phyloP scores from a whole-genome alignment of 2,888 invertebrate genomes.

The Drosophila neotestacea region DNA sequence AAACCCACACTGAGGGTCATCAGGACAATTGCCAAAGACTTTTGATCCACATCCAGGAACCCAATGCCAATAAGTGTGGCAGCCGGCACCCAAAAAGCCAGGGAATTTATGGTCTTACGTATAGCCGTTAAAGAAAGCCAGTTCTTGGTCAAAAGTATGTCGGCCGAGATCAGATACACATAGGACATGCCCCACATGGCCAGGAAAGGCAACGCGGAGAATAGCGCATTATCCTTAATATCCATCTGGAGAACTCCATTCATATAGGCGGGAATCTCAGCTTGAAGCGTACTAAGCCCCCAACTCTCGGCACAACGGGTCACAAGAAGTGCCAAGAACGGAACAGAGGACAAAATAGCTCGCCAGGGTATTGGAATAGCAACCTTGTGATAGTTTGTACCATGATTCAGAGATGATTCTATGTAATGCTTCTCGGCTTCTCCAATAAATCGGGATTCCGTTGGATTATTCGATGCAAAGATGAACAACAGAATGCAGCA shows the following conservation, averaged over 20 bases:
- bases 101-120: constrained; percentile 74
- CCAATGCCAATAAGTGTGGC: constrained; percentile 86
- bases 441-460: constrained; percentile 86
- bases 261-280: constrained; percentile 90
- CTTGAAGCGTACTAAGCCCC: constrained; percentile 90
- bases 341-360: constrained; percentile 87
- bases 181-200: constrained; percentile 86
- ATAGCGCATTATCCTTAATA: constrained; percentile 86
- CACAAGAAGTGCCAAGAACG: constrained; percentile 87
- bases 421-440: constrained; percentile 87
- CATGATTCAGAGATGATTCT: constrained; percentile 84
- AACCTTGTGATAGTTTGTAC: constrained; percentile 53
- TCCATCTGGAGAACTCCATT: constrained; percentile 87
- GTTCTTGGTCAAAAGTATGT: constrained; percentile 84
- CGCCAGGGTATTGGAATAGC: constrained; percentile 87
- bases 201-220: constrained; percentile 86
- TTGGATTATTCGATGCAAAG: constrained; percentile 87
- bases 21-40: constrained; percentile 85
- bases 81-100: constrained; percentile 86
- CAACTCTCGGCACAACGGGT: constrained; percentile 88
- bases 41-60: constrained; percentile 84
- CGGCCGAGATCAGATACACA: constrained; percentile 85
- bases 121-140: constrained; percentile 79
- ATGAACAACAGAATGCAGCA: constrained; percentile 86
- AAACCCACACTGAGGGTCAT: constrained; percentile 87